Conservation (phyloP, 2,113 vertebrate genomes). For the Peromyscus polionotus region DNA sequence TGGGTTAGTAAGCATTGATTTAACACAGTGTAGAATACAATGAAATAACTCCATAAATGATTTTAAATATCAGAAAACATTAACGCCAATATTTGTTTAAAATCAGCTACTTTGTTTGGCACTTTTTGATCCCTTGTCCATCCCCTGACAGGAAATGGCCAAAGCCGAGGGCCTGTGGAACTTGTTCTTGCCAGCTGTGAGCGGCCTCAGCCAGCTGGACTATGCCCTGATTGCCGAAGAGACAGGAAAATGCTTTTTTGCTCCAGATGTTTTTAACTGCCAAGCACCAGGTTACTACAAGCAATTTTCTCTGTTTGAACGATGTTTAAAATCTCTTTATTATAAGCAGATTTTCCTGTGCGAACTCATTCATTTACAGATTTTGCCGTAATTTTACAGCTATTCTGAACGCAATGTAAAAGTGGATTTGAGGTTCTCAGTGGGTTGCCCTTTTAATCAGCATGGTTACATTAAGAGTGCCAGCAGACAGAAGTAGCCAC, state of each 20-base stretch:
- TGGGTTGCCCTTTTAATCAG: background rate
- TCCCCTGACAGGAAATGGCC: conserved; percentile 90
- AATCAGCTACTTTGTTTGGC: conserved; percentile 14
- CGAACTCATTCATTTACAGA: conserved; percentile 5
- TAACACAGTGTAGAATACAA: background rate
- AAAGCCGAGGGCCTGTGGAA: conserved; percentile 95
- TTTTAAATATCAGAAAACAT: conserved; percentile 56
- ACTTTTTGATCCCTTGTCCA: background rate
- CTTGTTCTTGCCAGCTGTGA: conserved; percentile 93
- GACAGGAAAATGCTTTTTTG: conserved; percentile 92
- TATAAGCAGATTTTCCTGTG: conserved; percentile 45
- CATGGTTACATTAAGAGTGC: background rate
- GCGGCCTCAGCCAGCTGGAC: conserved; percentile 94
- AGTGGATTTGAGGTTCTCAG: background rate
- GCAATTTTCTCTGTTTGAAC: background rate
- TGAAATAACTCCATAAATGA: background rate
- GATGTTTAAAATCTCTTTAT: conserved; percentile 43
- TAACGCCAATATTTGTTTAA: conserved; percentile 22
- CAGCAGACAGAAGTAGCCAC: background rate
- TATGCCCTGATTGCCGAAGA: conserved; percentile 96
- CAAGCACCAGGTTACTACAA: conserved; percentile 93
- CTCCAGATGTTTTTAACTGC: conserved; percentile 96
- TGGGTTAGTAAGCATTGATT: conserved; percentile 26
- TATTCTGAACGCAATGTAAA: conserved; percentile 18
- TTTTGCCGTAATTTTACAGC: conserved; percentile 37